Base-by-base conservation (phyloP, 2,113 vertebrate species). In the Lophius piscatorius region DNA sequence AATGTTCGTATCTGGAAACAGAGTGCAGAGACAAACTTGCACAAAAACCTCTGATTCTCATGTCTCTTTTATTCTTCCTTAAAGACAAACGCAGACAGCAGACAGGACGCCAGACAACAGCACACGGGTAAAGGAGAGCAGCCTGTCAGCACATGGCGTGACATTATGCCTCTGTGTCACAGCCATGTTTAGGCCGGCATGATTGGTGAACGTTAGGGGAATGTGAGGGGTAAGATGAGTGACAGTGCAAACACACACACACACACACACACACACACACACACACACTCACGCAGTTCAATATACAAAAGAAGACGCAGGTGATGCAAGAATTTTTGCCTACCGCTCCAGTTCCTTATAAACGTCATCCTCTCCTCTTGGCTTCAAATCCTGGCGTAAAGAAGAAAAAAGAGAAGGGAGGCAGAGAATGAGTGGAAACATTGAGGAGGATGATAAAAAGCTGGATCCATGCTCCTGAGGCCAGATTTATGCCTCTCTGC, bases 311-410 rank as follows among this genome's bases (percentile, higher is more conserved):
- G 39, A 42, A 29, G 46, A 41, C 46, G 55, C 34, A 76, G 59
- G 54, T 85, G 74, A 83, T 76, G 70, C 62, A 36, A 75, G 40
- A 50, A 22, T 69, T 67, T 80, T 72, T 62, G 29, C 85, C 89
- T 76, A 92, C 89, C 73, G 76, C 76, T 91, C 89, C 70, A 92
- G 78, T 72, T 91, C 90, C 75, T 87, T 89, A 62, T 92, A 92
- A 71, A 92, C 78, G 64, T 90, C 90, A 70, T 83, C 73, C 34
- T 87, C 87, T 58, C 62, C 85, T 70, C 80, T 88, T 57, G 89
- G 89, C 70, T 91, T 92, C 79, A 92, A 82, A 87, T 90, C 91
- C 91, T 92, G 83, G 36, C 41, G 75, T 36, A 24, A 70, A 70
- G 38, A 62, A 74, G 40, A 62, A 57, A 78, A 56, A 47, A 18